Conservation (phyloP, 2,113 vertebrate genomes). For the Xerus inauris region DNA sequence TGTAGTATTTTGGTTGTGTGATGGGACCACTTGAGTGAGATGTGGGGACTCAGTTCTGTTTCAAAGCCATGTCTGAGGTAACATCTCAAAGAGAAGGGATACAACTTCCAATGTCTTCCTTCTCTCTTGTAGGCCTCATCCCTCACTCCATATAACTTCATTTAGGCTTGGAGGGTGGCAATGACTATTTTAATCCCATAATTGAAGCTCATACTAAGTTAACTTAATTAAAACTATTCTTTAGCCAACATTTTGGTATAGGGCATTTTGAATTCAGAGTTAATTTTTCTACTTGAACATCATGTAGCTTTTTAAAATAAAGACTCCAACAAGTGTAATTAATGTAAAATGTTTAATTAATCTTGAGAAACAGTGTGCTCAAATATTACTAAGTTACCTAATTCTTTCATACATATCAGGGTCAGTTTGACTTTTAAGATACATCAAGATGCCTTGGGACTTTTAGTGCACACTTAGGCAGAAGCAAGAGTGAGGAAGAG, state of each 20-base stretch:
- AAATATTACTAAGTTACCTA: neutral
- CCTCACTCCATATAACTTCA: neutral
- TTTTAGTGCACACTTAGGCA: neutral
- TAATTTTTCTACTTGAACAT: slow-evolving; percentile 43
- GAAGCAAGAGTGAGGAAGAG: neutral
- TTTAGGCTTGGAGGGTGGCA: neutral
- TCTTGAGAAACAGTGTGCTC: neutral
- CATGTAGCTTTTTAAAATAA: slow-evolving; percentile 46
- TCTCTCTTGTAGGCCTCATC: neutral
- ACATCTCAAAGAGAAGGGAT: neutral
- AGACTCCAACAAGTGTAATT: slow-evolving; percentile 17
- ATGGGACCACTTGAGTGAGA: neutral
- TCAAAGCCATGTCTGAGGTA: neutral
- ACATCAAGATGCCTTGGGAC: neutral
- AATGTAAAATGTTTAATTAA: slow-evolving; percentile 53
- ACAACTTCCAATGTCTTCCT: neutral
- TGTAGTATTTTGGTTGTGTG: too few species aligned
- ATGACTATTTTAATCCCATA: slow-evolving; percentile 7
- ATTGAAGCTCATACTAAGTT: slow-evolving; percentile 19
- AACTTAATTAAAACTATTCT: neutral
- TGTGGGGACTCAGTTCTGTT: neutral
- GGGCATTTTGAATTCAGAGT: slow-evolving; percentile 57
- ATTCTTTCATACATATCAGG: neutral
- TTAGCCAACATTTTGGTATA: slow-evolving; percentile 26
- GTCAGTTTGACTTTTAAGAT: slow-evolving; percentile 1